phyloP scores from a whole-genome alignment of 2,113 vertebrate species.

The Procavia capensis region DNA sequence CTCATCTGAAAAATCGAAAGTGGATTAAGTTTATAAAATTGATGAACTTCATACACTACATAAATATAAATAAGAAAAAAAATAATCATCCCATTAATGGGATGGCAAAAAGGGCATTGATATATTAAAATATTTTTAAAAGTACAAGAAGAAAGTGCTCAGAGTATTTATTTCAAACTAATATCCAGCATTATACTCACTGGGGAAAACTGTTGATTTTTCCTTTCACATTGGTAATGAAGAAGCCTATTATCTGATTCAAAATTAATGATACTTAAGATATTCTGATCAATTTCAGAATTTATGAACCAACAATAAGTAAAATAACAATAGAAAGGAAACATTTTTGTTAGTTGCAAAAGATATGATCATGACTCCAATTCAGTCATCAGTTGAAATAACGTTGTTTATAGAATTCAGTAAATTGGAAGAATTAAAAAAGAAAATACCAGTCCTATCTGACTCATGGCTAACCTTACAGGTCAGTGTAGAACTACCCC shows the following conservation, averaged over 20 bases:
- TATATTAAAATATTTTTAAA: slow-evolving; percentile 55
- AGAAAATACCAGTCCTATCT: no score
- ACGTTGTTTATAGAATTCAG: background rate
- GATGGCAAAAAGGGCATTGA: slow-evolving; percentile 50
- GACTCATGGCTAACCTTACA: no score
- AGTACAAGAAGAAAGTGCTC: background rate
- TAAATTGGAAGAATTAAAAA: background rate
- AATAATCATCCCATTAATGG: slow-evolving; percentile 18
- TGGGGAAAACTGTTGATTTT: background rate
- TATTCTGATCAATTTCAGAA: slow-evolving; percentile 37
- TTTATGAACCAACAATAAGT: background rate
- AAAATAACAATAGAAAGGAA: background rate
- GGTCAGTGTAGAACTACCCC: no score
- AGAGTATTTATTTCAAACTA: slow-evolving; percentile 41
- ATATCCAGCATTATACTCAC: background rate
- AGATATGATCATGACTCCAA: background rate
- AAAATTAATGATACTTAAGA: background rate
- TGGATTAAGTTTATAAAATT: slow-evolving; percentile 56
- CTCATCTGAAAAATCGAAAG: slow-evolving; percentile 43
- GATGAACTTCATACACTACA: slow-evolving; percentile 55
- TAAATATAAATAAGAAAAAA: slow-evolving; percentile 55
- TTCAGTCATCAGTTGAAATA: slow-evolving; percentile 28
- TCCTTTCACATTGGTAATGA: slow-evolving; percentile 28
- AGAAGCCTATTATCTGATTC: background rate
- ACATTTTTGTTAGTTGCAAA: background rate